phyloP scores from a whole-genome alignment of 2,113 vertebrate genomes.

The Leptobrachium leishanense region DNA sequence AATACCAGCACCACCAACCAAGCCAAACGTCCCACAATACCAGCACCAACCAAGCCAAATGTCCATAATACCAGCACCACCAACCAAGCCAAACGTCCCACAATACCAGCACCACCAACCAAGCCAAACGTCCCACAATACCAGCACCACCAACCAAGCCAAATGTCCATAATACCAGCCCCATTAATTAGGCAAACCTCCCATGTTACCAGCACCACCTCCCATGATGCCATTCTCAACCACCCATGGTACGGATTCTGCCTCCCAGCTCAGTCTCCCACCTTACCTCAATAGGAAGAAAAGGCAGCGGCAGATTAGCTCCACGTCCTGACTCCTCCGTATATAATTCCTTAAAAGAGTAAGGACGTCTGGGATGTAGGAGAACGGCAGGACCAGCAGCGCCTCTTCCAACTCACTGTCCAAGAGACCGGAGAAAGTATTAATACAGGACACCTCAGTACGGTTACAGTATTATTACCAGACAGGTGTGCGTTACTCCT shows the following conservation, averaged over 20 bases:
- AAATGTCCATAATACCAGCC: no score
- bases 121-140: neutral
- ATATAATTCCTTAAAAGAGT: slow-evolving; percentile 81
- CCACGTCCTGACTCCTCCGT: slow-evolving; percentile 77
- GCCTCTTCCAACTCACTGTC: slow-evolving; percentile 90
- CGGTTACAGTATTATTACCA: neutral
- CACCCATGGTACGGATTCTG: neutral
- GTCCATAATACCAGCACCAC: no score
- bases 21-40: no score
- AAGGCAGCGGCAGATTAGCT: slow-evolving; percentile 90
- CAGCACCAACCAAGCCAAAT: no score
- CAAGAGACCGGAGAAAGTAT: neutral
- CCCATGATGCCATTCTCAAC: no score
- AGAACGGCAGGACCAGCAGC: slow-evolving; percentile 90
- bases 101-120: no score
- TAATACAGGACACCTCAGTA: neutral
- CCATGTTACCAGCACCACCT: no score
- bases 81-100: no score
- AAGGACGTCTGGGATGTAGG: slow-evolving; percentile 86
- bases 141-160: no score
- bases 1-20: no score
- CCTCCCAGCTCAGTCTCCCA: neutral
- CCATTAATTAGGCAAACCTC: no score
- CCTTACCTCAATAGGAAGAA: slow-evolving; percentile 89
- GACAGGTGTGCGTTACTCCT: neutral